These are phyloP conservation scores for Drosophila trapezifrons DNA, from an alignment of 1,140 invertebrate species.

Conservation along the genomic window DNA sequence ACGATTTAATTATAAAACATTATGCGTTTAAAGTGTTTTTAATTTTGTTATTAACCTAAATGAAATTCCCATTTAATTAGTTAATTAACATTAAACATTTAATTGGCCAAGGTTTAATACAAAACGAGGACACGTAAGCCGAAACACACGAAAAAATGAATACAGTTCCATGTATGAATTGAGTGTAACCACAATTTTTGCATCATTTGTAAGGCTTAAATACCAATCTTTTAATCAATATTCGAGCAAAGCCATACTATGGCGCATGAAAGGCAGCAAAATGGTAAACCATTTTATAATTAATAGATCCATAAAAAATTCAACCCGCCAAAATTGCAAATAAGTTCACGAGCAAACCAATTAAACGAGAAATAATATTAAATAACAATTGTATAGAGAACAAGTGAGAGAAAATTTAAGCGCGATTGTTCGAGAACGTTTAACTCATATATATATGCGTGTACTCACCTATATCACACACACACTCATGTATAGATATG, in stretches of 20 bases:
- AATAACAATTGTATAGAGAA: conserved; percentile 43
- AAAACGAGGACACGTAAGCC: conserved; percentile 11
- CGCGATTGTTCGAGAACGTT: conserved; percentile 30
- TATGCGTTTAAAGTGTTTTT: conserved; percentile 47
- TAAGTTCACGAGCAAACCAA: conserved; percentile 62
- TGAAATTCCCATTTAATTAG: conserved; percentile 61
- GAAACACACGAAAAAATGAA: conserved; percentile 22
- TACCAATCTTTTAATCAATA: conserved; percentile 57
- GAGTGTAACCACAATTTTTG: conserved; percentile 39
- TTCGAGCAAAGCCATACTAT: conserved; percentile 38
- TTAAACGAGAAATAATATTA: conserved; percentile 38
- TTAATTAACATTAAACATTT: conserved; percentile 73
- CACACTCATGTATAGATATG: conserved; percentile 33
- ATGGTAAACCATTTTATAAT: conserved; percentile 52
- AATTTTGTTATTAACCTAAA: conserved; percentile 53
- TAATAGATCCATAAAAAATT: conserved; percentile 69
- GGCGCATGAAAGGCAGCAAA: conserved; percentile 1
- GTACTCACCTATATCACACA: conserved; percentile 37
- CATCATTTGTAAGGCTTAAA: conserved; percentile 54
- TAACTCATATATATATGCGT: conserved; percentile 35
- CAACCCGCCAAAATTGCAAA: conserved; percentile 71
- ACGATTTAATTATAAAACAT: conserved; percentile 34
- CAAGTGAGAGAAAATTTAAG: conserved; percentile 17
- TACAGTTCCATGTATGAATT: conserved; percentile 34
- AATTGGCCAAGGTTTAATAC: conserved; percentile 51